Evolutionary conservation across 2,888 invertebrate genomes (phyloP), one percentile per base, ranked within the genome.

Genomic region (Trachelus iudaicus): DNA sequence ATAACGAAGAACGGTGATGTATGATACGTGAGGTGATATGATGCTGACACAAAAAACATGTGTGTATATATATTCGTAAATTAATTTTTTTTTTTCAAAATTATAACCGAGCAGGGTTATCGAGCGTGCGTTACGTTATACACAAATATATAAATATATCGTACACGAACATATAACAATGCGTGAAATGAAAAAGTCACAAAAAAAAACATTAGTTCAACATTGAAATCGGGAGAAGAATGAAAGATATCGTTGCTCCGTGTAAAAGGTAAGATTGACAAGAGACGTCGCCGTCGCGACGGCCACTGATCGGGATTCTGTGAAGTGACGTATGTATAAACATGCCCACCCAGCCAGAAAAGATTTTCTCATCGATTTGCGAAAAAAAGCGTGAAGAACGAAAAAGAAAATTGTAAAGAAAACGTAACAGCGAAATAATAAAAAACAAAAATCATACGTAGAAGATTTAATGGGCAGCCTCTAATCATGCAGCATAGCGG

Each of bases 261-360:
- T 56, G 15, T 56, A 2, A 56, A 15, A 56, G 23, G 15, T 56
- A 23, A 23, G 9, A 56, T 2, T 23, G 23, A 56, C 9, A 23
- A 56, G 40, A 56, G 40, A 15, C 23, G 40, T 40, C 40, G 40
- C 1, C 40, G 40, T 56, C 40, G 40, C 9, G 40, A 56, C 23
- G 40, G 23, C 40, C 2, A 0, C 1, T 56, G 1, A 23, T 56
- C 23, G 23, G 23, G 9, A 56, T 23, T 56, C 23, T 9, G 15
- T 23, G 23, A 56, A 56, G 71, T 30, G 71, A 71, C 71, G 71
- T 71, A 34, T 30, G 71, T 75, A 75, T 77, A 77, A 77, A 77
- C 77, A 77, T 77, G 77, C 77, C 73, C 73, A 73, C 73, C 77
- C 77, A 77, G 69, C 77, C 69, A 73, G 31, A 34, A 34, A 71